Evolutionary conservation across 2,888 invertebrate genomes (phyloP), one percentile per base, ranked within the genome.

Genomic region (Scrobipalpa costella): DNA sequence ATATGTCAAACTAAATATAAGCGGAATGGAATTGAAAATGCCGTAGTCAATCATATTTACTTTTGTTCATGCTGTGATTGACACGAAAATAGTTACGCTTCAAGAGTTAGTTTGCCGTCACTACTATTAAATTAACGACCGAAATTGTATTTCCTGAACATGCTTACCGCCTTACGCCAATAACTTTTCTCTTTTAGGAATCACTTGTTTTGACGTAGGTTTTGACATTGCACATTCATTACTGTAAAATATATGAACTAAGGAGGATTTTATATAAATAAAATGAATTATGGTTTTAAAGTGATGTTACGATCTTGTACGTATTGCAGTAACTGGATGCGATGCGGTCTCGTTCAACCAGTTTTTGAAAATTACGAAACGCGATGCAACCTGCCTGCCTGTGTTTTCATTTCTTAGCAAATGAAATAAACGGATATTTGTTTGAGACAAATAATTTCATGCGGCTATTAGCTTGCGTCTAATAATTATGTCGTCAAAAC

Each of bases 331-430:
- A 55, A 21, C 55, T 27, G 44, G 21, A n/a, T 7, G 1, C 7
- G 8, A 44, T 40, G 27, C 27, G 27, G 5, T 15, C 44, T 47
- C 36, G 57, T 61, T 13, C 7, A 57, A 64, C 64, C 64, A 49
- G 64, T 64, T 61, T 57, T 61, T 57, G 34, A 38, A 57, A 57
- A 57, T 61, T 61, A 64, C 61, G 44, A 63, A 52, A 57, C 49
- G 59, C 38, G 40, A 62, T 47, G 62, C 33, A 40, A 50, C 11
- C 13, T 15, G 11, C 21, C 36, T 62, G n/a, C n/a, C n/a, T n/a
- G n/a, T n/a, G 27, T 27, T 55, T 47, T 60, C 2, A 47, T 47
- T 60, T 34, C 27, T 52, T 49, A 52, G 8, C 27, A 27, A 7
- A 11, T 6, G 6, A 21, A 27, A 13, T 33, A 19, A 52, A 50